A percentile compares a stretch with the other conserved stretches of the same genome.
phyloP scores from a whole-genome alignment of 2,888 invertebrate genomes.

The Autographa pulchrina region DNA sequence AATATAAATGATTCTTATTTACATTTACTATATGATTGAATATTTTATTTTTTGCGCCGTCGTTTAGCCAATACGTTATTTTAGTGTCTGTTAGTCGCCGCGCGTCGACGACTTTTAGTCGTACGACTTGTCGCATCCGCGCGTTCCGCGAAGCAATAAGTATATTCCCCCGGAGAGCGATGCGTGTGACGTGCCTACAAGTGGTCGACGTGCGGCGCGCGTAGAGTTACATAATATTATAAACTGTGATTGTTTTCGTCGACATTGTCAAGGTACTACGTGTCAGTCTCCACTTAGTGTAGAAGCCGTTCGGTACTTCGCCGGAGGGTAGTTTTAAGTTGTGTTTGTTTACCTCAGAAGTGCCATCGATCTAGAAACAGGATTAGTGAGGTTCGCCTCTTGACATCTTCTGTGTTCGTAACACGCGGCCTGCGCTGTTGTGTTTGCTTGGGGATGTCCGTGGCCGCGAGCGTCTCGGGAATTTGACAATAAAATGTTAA shows the following conservation, averaged over 20 bases:
- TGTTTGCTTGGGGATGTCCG: conserved; percentile 25
- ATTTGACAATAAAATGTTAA: conserved; percentile 7
- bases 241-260: conserved; percentile 80
- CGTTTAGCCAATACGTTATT: conserved; percentile 57
- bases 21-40: conserved; percentile 78
- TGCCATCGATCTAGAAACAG: conserved; percentile 75
- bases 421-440: conserved; percentile 17
- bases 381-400: conserved; percentile 50
- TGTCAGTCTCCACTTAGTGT: conserved; percentile 63
- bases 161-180: neutral
- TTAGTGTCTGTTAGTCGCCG: conserved; percentile 53
- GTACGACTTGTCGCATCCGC: conserved; percentile 25
- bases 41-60: conserved; percentile 72
- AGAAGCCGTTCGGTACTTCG: conserved; percentile 57
- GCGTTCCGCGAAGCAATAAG: neutral
- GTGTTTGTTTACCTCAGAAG: conserved; percentile 84
- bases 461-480: neutral
- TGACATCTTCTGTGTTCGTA: conserved; percentile 33
- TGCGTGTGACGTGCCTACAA: neutral
- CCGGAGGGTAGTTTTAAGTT: conserved; percentile 76
- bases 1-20: conserved; percentile 87
- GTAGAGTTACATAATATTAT: conserved; percentile 60
- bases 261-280: conserved; percentile 80
- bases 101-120: conserved; percentile 39
- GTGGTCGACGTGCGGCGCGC: conserved; percentile 34